Evolutionary conservation across 2,113 vertebrate genomes (phyloP), one percentile per base, ranked within the genome.

Genomic region (Cyprinodon tularosa): DNA sequence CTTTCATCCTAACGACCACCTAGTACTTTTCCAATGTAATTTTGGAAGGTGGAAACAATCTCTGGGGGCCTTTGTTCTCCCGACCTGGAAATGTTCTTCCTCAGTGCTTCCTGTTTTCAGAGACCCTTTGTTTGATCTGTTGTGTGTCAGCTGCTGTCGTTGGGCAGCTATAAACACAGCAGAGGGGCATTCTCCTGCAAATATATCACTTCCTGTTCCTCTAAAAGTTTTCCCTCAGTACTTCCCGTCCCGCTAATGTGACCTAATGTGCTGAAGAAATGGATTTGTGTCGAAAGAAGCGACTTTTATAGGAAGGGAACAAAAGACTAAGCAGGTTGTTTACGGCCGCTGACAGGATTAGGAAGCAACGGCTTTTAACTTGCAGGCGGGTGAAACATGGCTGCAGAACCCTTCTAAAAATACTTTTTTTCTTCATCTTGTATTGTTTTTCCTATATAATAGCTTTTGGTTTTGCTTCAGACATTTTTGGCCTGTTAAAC

Each of bases 91-190:
- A 88, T 83, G 88, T 88, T 86, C 66, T 67, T 71, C 39, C 81
- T 68, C 81, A 88, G 12, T 82, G 76, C 82, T 89, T 93, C 92
- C 92, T 93, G 90, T 92, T 91, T 93, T 91, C 76, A 71, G 61
- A 64, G 63, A 83, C 76, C 80, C 80, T 91, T 88, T 87, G 87
- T 90, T 80, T 67, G 76, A 76, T 77, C 74, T 66, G 57, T 57
- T 68, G 22, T 69, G 62, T 70, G 65, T 66, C 12, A 40, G 17
- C 74, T 50, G n/a, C 50, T 73, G 63, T 77, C 71, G 0, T 74
- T 61, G 76, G 73, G n/a, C 81, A 71, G 66, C 66, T 48, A 3
- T 39, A 61, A 63, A 76, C 64, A 62, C 53, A 59, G 64, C 65
- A 44, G 59, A 59, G 50, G 63, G 75, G 90, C 91, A 92, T 92